Conservation (phyloP, 2,888 invertebrate genomes). For the Chrysolina haemoptera region DNA sequence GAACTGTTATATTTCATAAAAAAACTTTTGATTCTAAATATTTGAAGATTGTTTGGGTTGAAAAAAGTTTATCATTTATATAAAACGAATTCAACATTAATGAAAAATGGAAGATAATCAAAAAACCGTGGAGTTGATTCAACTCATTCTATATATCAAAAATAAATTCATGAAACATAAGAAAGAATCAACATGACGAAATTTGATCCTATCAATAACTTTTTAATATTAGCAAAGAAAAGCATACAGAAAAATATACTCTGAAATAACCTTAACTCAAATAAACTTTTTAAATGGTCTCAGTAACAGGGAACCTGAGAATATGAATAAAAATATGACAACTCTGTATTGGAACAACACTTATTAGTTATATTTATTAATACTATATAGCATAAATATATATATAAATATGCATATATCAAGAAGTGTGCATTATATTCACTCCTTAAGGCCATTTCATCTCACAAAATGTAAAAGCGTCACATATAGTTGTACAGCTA, state of each 20-base stretch:
- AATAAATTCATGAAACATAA: not conserved
- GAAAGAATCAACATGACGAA: no score
- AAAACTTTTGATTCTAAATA: no score
- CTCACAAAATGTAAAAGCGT: not conserved
- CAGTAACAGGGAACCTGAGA: conserved; percentile 2
- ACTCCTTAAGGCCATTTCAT: not conserved
- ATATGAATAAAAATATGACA: not conserved
- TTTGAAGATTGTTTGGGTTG: no score
- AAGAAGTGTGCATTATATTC: conserved; percentile 2
- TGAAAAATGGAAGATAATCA: not conserved
- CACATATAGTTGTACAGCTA: not conserved
- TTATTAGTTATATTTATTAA: not conserved
- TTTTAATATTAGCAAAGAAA: no score
- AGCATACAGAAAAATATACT: not conserved
- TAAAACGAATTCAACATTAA: no score
- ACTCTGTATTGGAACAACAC: not conserved
- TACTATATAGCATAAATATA: conserved; percentile 11
- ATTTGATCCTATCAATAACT: not conserved
- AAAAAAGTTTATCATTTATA: no score
- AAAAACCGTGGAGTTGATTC: not conserved
- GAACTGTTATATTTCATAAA: no score
- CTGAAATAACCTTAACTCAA: not conserved
- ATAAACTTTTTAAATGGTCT: not conserved
- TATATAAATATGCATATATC: not conserved
- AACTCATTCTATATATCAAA: not conserved